phyloP scores from a whole-genome alignment of 2,797 vertebrate genomes.

The Telmatherina bonti region DNA sequence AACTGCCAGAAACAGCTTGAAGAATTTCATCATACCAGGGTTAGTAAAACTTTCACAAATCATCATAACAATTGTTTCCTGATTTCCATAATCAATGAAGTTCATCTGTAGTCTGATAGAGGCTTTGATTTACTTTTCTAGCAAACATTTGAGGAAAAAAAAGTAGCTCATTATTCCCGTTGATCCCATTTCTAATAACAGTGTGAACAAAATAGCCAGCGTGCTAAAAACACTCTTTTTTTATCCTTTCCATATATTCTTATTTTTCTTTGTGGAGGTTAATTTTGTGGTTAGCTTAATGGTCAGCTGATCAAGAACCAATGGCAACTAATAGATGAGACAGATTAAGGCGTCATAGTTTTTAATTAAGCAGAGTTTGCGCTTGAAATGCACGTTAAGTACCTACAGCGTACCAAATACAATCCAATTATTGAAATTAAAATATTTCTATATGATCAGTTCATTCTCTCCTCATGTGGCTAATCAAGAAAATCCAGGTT shows the following conservation, averaged over 20 bases:
- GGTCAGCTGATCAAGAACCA: too few relatives aligned
- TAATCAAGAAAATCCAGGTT: neutral
- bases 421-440: neutral
- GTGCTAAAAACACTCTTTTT: neutral
- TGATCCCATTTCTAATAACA: neutral
- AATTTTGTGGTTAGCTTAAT: too few relatives aligned
- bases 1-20: conserved; percentile 94
- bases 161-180: neutral
- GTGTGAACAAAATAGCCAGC: neutral
- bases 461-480: neutral
- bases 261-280: too few relatives aligned
- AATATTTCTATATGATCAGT: neutral
- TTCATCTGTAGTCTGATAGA: neutral
- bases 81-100: neutral
- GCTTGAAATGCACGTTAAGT: too few relatives aligned
- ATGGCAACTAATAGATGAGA: neutral
- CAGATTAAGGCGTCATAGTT: neutral
- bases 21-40: conserved; percentile 93
- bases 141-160: too few relatives aligned
- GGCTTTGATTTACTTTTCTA: neutral
- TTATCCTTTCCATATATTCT: too few relatives aligned
- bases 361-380: neutral
- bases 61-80: neutral
- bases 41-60: conserved; percentile 63
- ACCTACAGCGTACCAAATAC: neutral